Percentiles rank a stretch among this genome's conserved stretches.
Evolutionary conservation across 2,888 invertebrate genomes (phyloP).

Genomic region (Watsonalla cultraria): DNA sequence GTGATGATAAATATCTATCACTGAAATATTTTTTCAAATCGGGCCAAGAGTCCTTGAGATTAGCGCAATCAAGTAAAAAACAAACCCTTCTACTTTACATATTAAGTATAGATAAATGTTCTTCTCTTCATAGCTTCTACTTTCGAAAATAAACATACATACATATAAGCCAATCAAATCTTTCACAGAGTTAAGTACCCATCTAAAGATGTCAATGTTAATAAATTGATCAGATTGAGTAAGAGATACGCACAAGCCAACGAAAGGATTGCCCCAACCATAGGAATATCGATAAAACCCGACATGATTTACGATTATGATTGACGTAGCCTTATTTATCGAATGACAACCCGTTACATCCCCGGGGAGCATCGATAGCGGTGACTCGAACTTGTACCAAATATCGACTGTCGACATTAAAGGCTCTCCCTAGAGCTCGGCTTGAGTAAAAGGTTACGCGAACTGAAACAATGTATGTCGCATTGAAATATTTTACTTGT

Average conservation of each 20-base stretch:
- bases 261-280: not conserved
- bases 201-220: too few species aligned
- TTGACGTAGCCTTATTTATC: constrained; percentile 26
- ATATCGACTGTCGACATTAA: constrained; percentile 7
- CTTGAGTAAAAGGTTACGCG: constrained; percentile 5
- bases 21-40: too few species aligned
- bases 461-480: constrained; percentile 5
- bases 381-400: constrained; percentile 11
- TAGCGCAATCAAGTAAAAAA: too few species aligned
- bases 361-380: constrained; percentile 10
- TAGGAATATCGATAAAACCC: constrained; percentile 24
- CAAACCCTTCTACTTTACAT: too few species aligned
- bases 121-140: too few species aligned
- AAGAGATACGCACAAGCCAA: not conserved
- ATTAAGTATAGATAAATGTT: too few species aligned
- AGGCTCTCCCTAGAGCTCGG: constrained; percentile 6
- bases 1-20: too few species aligned
- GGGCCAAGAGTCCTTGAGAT: too few species aligned
- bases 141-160: too few species aligned
- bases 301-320: constrained; percentile 31
- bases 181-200: too few species aligned
- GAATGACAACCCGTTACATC: constrained; percentile 10
- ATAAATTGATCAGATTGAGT: too few species aligned
- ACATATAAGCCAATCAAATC: too few species aligned
- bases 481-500: constrained; percentile 17